Evolutionary conservation across 2,797 vertebrate species (phyloP), one percentile per base, ranked within the genome.

Genomic region (Falco peregrinus): DNA sequence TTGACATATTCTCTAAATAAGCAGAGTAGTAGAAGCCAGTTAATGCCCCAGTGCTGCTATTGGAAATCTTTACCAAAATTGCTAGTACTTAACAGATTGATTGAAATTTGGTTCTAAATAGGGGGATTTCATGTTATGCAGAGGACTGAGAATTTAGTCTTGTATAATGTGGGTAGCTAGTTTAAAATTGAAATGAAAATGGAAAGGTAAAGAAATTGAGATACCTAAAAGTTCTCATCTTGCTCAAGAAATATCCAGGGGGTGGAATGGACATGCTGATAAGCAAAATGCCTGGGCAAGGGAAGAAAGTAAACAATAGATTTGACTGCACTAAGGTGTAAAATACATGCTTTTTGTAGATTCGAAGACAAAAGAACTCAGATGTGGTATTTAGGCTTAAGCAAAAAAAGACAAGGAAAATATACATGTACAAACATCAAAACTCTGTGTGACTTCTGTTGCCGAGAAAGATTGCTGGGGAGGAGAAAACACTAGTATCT

Each of bases 341-440:
- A 96, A 97, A 68, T 74, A 95, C 67, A 92, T 84, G 59, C 16
- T 95, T 79, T 93, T 92, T 95, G 85, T 93, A 89, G 86, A 51
- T 92, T 88, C 87, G 85, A 86, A 89, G 95, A 78, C 35, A 87
- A 61, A 86, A 93, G 69, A 92, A 93, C 56, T 95, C 85, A 90
- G 88, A 96, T 95, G 69, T 74, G 65, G 74, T 94, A 93, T 96
- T 81, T 82, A 68, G 84, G 56, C 35, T 85, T 77, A 76, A 95
- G 77, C 57, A 90, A 94, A 96, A 93, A 92, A 86, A 91, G 87
- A 80, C 73, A 87, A 80, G 84, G 63, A 96, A 96, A 97, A 79
- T 57, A 87, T n/a, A 90, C 53, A 57, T 1, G 24, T 75, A 75
- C 59, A 97, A 87, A 91, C 83, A 95, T 93, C 89, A 96, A 67